Evolutionary conservation across 2,797 vertebrate species (phyloP), one percentile per base, ranked within the genome.

Genomic region (Austrolebias charrua): DNA sequence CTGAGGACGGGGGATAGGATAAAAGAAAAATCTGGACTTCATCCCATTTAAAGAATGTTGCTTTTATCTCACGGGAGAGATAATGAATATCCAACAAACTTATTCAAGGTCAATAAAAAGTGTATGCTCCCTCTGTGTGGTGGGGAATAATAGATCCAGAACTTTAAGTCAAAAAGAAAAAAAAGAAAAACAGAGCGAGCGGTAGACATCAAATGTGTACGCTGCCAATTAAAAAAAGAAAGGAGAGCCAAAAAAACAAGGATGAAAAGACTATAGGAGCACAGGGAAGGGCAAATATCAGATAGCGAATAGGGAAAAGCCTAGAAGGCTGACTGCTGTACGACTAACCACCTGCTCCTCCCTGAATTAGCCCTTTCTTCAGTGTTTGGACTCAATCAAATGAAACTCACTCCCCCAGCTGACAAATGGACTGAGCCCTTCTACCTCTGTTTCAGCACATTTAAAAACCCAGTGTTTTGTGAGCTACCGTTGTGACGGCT

Each of bases 321-420:
- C 63, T 2, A 38, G 68, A 47, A 47, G 50, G 65, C 79, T 87
- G 85, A 60, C 72, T 67, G 70, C 72, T 46, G 66, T 76, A 72
- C 60, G 73, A 79, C 79, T 69, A 84, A 87, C 86, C 88, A 87
- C 87, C 88, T 89, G 87, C 82, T 83, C 87, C 72, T 43, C 61
- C 72, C 82, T 89, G 84, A 92, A 90, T 90, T 84, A 86, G 85
- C 82, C 73, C 85, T 87, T 89, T 89, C 83, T 88, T 89, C 83
- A 85, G 76, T 69, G 85, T 88, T 88, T 84, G 72, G 79, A 83
- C 74, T 75, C 83, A 69, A 71, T 78, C 78, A 71, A 81, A 85
- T 84, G 85, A 87, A 87, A 90, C 84, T 74, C 71, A 71, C 80
- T 86, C 86, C 84, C 81, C 44, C 35, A 14, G 56, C 73, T 75